Base-by-base conservation (phyloP, 2,113 vertebrate species). In the Nycticorax nycticorax region DNA sequence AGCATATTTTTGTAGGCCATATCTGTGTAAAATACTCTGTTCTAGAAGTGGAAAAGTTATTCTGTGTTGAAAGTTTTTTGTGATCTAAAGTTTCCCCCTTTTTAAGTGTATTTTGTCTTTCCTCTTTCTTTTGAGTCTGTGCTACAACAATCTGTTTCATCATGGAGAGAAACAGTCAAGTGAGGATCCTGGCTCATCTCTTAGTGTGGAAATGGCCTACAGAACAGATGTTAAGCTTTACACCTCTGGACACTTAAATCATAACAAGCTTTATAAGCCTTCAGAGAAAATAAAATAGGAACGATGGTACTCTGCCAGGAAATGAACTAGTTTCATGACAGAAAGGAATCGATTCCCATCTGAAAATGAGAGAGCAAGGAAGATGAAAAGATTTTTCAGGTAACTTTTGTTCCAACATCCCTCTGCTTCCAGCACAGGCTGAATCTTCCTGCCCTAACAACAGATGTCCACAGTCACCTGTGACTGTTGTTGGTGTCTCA, bases 201-300 rank as follows among this genome's bases (percentile, higher is more conserved):
- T 97, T 98, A 88, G 67, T 3, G 55, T 98, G 33, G 97, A 98
- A 96, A 92, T 67, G 18, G 95, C 71, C 20, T 98, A 98, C 71
- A 97, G 83, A 91, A 95, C 92, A 16, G 98, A 98, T 14, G 77
- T 98, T 92, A 64, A 63, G 76, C 92, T 96, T 82, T 98, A 98
- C 55, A 97, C 78, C 45, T 98, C 97, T 1, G 97, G 98, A n/a
- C 97, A 98, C 85, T 95, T 98, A 60, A 98, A 98, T 59, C 96
- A 93, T 60, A 84, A 66, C 55, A 97, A 98, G 43, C 85, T 99
- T 89, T 97, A 88, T 67, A 97, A 89, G 60, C 75, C 92, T 24
- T 92, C 77, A 18, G 55, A 94, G 41, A 79, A 88, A 45, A 71
- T 95, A 85, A 60, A 96, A 39, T 62, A 71, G n/a, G 27, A 50